phyloP scores from a whole-genome alignment of 2,888 invertebrate species.

The Noctua fimbriata region DNA sequence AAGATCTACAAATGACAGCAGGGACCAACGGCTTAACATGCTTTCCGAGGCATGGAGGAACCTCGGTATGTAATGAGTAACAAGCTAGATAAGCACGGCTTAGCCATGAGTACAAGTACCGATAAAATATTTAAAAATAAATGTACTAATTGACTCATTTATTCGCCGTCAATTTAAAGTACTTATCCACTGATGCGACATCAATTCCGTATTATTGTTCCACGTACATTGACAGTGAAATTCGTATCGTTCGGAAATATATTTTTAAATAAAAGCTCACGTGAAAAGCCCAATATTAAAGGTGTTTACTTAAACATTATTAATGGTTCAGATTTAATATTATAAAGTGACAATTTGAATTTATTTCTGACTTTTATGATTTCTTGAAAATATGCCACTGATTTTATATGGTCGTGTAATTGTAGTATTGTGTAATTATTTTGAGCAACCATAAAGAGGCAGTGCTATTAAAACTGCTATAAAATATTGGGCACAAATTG shows the following conservation, averaged over 20 bases:
- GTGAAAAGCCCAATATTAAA: constrained; percentile 52
- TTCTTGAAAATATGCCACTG: constrained; percentile 21
- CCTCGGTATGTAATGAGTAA: too few relatives aligned
- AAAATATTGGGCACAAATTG: neutral
- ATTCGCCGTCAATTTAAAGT: constrained; percentile 70
- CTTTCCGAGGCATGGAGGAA: too few relatives aligned
- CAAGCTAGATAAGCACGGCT: too few relatives aligned
- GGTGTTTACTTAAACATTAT: constrained; percentile 60
- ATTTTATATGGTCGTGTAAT: neutral
- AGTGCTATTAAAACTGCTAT: neutral
- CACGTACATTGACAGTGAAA: constrained; percentile 62
- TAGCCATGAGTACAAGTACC: too few relatives aligned
- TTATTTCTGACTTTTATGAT: constrained; percentile 42
- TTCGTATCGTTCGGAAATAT: constrained; percentile 44
- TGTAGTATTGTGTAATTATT: neutral
- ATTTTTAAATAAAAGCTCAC: constrained; percentile 57
- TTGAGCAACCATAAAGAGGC: neutral
- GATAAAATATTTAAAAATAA: constrained; percentile 65
- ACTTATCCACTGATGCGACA: constrained; percentile 65
- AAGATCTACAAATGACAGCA: too few relatives aligned
- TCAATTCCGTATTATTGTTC: constrained; percentile 66
- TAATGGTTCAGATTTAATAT: constrained; percentile 48
- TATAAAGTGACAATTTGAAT: constrained; percentile 39
- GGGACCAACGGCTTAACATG: too few relatives aligned
- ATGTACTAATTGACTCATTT: constrained; percentile 74